A percentile compares a stretch with the other conserved stretches of the same genome.
These are phyloP conservation scores for Ammodytes marinus DNA, from an alignment of 2,113 vertebrate genomes.

Conservation along the genomic window DNA sequence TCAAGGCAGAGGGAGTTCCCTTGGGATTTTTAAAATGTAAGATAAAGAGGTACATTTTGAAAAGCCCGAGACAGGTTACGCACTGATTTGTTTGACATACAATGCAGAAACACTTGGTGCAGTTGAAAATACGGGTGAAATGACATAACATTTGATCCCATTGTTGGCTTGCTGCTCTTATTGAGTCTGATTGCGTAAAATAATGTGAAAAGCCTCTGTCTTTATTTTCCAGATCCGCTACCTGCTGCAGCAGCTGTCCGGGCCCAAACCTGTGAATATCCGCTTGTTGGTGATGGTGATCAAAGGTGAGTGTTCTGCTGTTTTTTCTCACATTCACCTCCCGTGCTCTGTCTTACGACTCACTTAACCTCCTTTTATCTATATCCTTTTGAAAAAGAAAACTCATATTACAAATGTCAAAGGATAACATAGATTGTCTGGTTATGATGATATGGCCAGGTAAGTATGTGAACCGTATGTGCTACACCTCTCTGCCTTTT, in stretches of 20 bases:
- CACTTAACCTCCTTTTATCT: slow-evolving; percentile 71
- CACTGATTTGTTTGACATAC: not conserved
- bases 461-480: slow-evolving; percentile 55
- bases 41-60: not conserved
- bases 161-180: not conserved
- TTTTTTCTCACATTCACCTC: slow-evolving; percentile 53
- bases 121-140: not conserved
- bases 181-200: not conserved
- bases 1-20: not conserved
- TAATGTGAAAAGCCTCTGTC: not conserved
- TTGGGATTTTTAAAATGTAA: too few species aligned
- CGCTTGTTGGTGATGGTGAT: slow-evolving; percentile 94
- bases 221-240: slow-evolving; percentile 86
- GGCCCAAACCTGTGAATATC: slow-evolving; percentile 94
- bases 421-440: slow-evolving; percentile 21
- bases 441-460: slow-evolving; percentile 44
- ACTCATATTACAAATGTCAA: not conserved
- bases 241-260: slow-evolving; percentile 92
- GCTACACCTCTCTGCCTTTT: slow-evolving; percentile 37
- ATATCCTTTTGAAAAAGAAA: slow-evolving; percentile 9
- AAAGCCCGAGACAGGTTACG: not conserved
- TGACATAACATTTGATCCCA: too few species aligned
- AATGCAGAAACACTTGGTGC: not conserved
- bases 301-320: slow-evolving; percentile 88
- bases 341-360: slow-evolving; percentile 74